Base-by-base conservation (phyloP, 2,888 invertebrate species). In the Peribatodes rhomboidaria region DNA sequence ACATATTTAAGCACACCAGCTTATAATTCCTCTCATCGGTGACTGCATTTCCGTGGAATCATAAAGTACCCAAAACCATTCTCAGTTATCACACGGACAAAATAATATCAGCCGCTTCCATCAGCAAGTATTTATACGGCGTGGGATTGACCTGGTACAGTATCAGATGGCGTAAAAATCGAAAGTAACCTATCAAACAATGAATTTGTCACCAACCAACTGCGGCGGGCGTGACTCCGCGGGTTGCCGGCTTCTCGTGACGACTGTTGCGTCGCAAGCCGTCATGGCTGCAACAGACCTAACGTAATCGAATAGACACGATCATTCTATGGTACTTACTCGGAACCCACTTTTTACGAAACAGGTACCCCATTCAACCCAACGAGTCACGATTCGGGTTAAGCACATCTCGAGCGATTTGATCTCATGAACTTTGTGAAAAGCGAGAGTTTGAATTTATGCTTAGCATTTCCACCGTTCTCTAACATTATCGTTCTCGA, bases 161-260 rank as follows among this genome's bases (percentile, higher is more conserved):
- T 54, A 46, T 52, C 44, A 41, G 44, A 71, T 78, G 74, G 75
- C 78, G 80, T 73, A 81, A 83, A 80, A 77, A 79, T 73, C 61
- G 74, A 79, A 77, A 81, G 78, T 74, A 70, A 71, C 71, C 66
- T 65, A 66, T 66, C 69, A 69, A 68, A 67, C 64, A 71, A 72
- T 71, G 67, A 66, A 68, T 69, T 69, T 68, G 61, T 67, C 58
- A 46, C 58, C 61, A 60, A 27, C 47, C 33, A 16, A 50, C 18
- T 42, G 22, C 50, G 27, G 41, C 50, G 49, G 53, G 61, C 71
- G 67, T 69, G 68, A 64, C 58, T 61, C 46, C 33, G 11, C 20
- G 52, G 53, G 58, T 62, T 67, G 59, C 50, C 61, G 44, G 62
- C 70, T 72, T 70, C 72, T 75, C 75, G 78, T 75, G 81, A 79